Evolutionary conservation across 2,113 vertebrate genomes (phyloP).

Genomic region (Nothocercus julius): DNA sequence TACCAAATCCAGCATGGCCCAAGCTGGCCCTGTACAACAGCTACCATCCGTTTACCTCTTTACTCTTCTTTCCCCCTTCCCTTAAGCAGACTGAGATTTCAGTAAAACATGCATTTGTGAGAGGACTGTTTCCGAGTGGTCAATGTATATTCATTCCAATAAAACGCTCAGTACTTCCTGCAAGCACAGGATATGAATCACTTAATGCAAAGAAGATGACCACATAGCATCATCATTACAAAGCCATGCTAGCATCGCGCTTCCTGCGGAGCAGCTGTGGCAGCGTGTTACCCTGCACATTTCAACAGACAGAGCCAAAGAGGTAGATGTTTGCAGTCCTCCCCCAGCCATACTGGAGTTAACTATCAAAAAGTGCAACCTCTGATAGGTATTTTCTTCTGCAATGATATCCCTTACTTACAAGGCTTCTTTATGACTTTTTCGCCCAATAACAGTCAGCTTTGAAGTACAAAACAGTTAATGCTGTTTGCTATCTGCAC

Average conservation of each 20-base stretch:
- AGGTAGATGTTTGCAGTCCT: not conserved
- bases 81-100: not conserved
- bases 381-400: slow-evolving; percentile 25
- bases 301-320: not conserved
- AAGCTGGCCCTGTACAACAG: not conserved
- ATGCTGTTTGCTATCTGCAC: not conserved
- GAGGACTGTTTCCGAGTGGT: not conserved
- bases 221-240: slow-evolving; percentile 27
- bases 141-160: slow-evolving; percentile 13
- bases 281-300: not conserved
- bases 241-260: not conserved
- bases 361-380: slow-evolving; percentile 28
- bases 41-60: not conserved
- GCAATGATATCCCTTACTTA: not conserved
- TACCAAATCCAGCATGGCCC: not conserved
- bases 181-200: slow-evolving; percentile 45
- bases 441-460: not conserved
- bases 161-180: slow-evolving; percentile 42
- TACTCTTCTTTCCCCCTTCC: not conserved
- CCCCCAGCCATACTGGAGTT: not conserved
- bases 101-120: not conserved
- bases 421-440: not conserved
- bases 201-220: slow-evolving; percentile 53
- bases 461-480: not conserved
- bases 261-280: slow-evolving; percentile 48